Base-by-base conservation (phyloP, 1,140 invertebrate genomes). In the Eumaeus atala region DNA sequence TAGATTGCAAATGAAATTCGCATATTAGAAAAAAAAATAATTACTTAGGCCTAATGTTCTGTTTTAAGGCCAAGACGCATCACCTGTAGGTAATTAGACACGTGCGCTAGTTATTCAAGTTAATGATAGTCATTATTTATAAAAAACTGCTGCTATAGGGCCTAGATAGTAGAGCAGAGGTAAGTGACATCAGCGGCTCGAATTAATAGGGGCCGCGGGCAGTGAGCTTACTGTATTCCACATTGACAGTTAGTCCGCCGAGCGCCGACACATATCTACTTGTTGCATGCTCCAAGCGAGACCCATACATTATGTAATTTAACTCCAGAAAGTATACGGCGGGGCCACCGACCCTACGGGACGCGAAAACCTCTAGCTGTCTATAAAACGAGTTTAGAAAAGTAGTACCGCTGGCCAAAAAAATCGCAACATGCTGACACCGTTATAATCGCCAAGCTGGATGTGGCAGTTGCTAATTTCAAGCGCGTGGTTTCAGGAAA, bases 351-450 rank as follows among this genome's bases (percentile, higher is more conserved):
- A 84, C 82, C 81, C 84, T 88, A 82, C 75, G 83, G 80, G 84
- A 81, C 77, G 83, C 82, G 74, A 84, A 84, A 86, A 83, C 84
- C 84, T 85, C 85, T 82, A 87, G 83, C 74, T 76, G 84, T 86
- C 84, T 87, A 86, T 84, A 87, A 72, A 88, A 88, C 84, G 79
- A 88, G 84, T 87, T 88, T 88, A 86, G 83, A 86, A 86, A 88
- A 86, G 86, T 85, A 85, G 84, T 84, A 86, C 83, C 86, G 84
- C 84, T 87, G 77, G 79, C 84, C 84, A 88, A 88, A 87, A 88
- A 88, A 88, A 87, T 88, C 80, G 84, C 86, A 85, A 88, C 85
- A 88, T 88, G 84, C 82, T 87, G 84, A 85, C 86, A 88, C 86
- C 86, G 86, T 88, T 88, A 88, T 86, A 84, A 84, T 86, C 84